Conservation (phyloP, 2,888 invertebrate genomes). For the Ochlodes sylvanus region DNA sequence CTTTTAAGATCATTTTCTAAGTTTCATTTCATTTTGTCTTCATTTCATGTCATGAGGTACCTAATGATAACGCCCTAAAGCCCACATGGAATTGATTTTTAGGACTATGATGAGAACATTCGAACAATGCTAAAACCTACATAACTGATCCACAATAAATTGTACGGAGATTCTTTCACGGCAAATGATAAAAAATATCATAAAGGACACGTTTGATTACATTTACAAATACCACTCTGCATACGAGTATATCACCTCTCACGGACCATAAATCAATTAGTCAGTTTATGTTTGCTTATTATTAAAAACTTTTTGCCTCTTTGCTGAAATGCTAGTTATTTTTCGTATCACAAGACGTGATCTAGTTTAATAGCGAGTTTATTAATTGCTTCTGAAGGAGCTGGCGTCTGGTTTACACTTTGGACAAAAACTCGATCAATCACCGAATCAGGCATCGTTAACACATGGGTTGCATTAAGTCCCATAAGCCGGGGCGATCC, state of each 20-base stretch:
- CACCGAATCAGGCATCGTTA: conserved; percentile 80
- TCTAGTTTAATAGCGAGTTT: conserved; percentile 45
- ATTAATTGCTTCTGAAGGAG: conserved; percentile 69
- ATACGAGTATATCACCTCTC: not conserved
- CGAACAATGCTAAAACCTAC: no score
- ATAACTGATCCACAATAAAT: no score
- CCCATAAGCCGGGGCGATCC: conserved; percentile 73
- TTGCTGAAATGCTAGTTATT: conserved; percentile 17
- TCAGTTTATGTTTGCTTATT: conserved; percentile 11
- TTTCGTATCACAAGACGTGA: conserved; percentile 32
- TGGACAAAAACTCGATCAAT: conserved; percentile 75
- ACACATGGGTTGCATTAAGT: conserved; percentile 74
- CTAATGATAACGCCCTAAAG: no score
- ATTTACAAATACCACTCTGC: conserved; percentile 1
- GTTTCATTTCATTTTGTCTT: no score
- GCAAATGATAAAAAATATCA: not conserved
- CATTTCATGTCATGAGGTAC: no score
- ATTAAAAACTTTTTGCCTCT: conserved; percentile 12
- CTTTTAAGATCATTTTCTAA: no score
- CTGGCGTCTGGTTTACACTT: conserved; percentile 66
- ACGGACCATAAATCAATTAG: conserved; percentile 4
- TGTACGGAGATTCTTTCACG: not conserved
- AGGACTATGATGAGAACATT: no score
- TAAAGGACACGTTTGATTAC: not conserved
- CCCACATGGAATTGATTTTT: no score